These are phyloP conservation scores for Idaea aversata DNA, from an alignment of 2,888 invertebrate genomes.

Conservation along the genomic window DNA sequence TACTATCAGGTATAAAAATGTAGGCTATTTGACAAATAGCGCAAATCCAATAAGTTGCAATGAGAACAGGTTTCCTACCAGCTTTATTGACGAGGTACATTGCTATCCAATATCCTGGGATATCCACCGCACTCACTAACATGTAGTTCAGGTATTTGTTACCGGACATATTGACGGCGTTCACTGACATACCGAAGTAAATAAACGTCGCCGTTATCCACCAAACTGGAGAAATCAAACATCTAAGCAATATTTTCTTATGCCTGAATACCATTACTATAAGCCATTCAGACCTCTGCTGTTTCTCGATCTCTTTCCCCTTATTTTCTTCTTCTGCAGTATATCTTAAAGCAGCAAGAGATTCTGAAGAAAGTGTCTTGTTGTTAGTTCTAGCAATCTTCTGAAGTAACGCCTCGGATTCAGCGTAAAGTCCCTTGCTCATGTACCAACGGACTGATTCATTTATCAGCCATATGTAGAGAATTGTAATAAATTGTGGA, in stretches of 20 bases:
- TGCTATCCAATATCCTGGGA: conserved; percentile 72
- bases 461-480: conserved; percentile 84
- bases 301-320: conserved; percentile 33
- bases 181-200: conserved; percentile 83
- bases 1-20: conserved; percentile 75
- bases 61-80: conserved; percentile 80
- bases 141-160: conserved; percentile 82
- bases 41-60: conserved; percentile 77
- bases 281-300: conserved; percentile 38
- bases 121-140: neutral
- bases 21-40: conserved; percentile 77
- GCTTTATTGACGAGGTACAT: conserved; percentile 77
- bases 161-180: conserved; percentile 81
- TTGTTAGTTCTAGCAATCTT: conserved; percentile 82
- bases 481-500: conserved; percentile 83
- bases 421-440: conserved; percentile 83
- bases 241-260: conserved; percentile 46
- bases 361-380: conserved; percentile 54
- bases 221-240: conserved; percentile 66
- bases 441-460: too few species aligned
- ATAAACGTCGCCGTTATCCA: conserved; percentile 83
- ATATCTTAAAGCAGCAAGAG: conserved; percentile 44
- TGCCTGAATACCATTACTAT: conserved; percentile 51
- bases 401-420: conserved; percentile 82
- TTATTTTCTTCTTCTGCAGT: conserved; percentile 48